These are phyloP conservation scores for Leptatherina wallacei DNA, from an alignment of 2,797 vertebrate species.

Conservation along the genomic window DNA sequence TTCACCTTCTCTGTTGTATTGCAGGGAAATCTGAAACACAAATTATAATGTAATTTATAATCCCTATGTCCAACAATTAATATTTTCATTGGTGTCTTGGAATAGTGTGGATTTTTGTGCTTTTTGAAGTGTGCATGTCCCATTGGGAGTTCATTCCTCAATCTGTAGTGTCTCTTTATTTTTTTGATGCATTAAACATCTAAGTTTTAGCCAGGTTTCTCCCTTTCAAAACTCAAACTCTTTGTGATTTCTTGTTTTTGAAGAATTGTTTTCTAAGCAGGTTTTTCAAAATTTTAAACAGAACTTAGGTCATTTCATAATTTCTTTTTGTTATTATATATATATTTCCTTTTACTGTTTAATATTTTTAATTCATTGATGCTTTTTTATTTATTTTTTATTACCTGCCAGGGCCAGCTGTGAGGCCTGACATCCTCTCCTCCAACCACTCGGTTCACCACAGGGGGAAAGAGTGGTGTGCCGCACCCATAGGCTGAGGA, in stretches of 20 bases:
- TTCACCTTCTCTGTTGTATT: conserved; percentile 70
- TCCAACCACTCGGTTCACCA: conserved; percentile 77
- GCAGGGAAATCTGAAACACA: conserved; percentile 86
- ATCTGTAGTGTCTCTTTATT: background rate
- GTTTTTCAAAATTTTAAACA: background rate
- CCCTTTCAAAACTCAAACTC: too few species aligned
- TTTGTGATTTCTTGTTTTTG: too few species aligned
- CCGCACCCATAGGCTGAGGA: conserved; percentile 82
- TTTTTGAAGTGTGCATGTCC: background rate
- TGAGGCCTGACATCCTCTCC: conserved; percentile 79
- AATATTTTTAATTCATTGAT: background rate
- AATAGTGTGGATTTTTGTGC: background rate
- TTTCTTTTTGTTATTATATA: background rate
- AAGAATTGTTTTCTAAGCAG: background rate
- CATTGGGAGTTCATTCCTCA: background rate
- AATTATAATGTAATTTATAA: background rate
- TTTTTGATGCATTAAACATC: background rate
- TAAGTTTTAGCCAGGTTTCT: background rate
- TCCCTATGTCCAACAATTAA: background rate
- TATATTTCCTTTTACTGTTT: background rate
- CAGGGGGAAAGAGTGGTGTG: conserved; percentile 72
- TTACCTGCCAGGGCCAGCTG: conserved; percentile 87
- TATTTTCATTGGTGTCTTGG: background rate
- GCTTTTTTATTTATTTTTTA: conserved; percentile 27
- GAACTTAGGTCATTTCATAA: too few species aligned